phyloP scores from a whole-genome alignment of 2,888 invertebrate genomes.

The Neria commutata region DNA sequence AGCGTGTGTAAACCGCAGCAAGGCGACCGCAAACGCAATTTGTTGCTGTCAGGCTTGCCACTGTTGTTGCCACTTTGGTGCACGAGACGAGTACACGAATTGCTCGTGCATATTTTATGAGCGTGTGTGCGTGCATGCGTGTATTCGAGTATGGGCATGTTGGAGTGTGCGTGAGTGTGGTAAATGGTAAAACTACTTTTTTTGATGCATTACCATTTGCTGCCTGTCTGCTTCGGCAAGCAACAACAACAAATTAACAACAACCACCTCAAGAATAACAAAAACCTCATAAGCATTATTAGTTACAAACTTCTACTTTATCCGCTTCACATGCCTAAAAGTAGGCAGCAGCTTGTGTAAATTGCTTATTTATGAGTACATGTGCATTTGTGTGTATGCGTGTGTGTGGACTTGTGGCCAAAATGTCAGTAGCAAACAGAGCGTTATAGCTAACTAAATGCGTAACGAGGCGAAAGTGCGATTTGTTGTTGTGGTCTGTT shows the following conservation, averaged over 20 bases:
- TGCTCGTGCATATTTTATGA: slow-evolving; percentile 22
- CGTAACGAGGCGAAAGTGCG: slow-evolving; percentile 28
- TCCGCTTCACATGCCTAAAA: background rate
- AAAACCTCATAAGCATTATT: no score
- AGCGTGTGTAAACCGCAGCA: slow-evolving; percentile 53
- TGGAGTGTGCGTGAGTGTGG: slow-evolving; percentile 32
- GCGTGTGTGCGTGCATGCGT: slow-evolving; percentile 2
- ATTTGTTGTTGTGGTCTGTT: slow-evolving; percentile 21
- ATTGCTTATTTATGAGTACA: slow-evolving; percentile 31
- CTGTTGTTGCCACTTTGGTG: background rate
- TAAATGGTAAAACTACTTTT: background rate
- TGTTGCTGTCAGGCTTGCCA: slow-evolving; percentile 45
- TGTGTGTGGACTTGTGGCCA: no score
- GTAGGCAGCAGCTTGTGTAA: slow-evolving; percentile 27
- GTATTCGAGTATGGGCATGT: slow-evolving; percentile 15
- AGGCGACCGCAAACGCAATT: slow-evolving; percentile 49
- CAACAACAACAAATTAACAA: background rate
- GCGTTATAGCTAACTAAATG: slow-evolving; percentile 21
- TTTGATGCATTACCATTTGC: slow-evolving; percentile 16
- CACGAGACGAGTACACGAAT: slow-evolving; percentile 35
- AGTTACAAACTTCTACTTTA: background rate
- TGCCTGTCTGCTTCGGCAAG: slow-evolving; percentile 2
- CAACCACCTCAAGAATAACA: background rate
- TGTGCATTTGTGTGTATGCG: no score
- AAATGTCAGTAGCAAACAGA: slow-evolving; percentile 4